phyloP scores from a whole-genome alignment of 2,113 vertebrate genomes.

The Gadus macrocephalus region DNA sequence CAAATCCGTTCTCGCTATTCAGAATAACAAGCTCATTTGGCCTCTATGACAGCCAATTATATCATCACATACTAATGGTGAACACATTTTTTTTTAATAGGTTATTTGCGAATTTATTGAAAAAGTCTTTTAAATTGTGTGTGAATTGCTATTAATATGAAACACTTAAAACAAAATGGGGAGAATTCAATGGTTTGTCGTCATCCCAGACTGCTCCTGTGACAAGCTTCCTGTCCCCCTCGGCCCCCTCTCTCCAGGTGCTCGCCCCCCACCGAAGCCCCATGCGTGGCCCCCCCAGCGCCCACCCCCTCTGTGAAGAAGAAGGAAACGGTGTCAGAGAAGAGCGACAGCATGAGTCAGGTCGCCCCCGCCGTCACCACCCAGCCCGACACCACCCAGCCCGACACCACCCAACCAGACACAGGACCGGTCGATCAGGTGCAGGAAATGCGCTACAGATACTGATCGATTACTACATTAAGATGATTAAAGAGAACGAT shows the following conservation, averaged over 20 bases:
- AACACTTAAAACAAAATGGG: not conserved
- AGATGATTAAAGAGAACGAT: too few relatives aligned
- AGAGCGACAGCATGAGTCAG: constrained; percentile 21
- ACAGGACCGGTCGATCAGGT: constrained; percentile 37
- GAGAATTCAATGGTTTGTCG: not conserved
- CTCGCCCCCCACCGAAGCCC: constrained; percentile 9
- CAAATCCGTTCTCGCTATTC: too few relatives aligned
- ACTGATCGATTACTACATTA: too few relatives aligned
- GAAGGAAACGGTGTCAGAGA: constrained; percentile 24
- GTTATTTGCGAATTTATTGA: too few relatives aligned
- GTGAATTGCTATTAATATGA: too few relatives aligned
- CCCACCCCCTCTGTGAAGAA: constrained; percentile 19
- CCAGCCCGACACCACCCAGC: constrained; percentile 32
- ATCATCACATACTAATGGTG: too few relatives aligned
- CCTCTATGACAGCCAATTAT: too few relatives aligned
- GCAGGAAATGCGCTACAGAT: not conserved
- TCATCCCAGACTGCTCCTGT: not conserved
- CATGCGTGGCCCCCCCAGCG: not conserved
- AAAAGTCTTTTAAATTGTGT: too few relatives aligned
- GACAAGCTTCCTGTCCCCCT: not conserved
- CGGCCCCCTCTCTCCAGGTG: constrained; percentile 28
- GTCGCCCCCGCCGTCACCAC: constrained; percentile 11
- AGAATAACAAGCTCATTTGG: too few relatives aligned
- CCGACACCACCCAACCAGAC: constrained; percentile 22
- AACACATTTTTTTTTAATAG: too few relatives aligned